Conservation (phyloP, 1,140 invertebrate species). For the Littorina saxatilis region DNA sequence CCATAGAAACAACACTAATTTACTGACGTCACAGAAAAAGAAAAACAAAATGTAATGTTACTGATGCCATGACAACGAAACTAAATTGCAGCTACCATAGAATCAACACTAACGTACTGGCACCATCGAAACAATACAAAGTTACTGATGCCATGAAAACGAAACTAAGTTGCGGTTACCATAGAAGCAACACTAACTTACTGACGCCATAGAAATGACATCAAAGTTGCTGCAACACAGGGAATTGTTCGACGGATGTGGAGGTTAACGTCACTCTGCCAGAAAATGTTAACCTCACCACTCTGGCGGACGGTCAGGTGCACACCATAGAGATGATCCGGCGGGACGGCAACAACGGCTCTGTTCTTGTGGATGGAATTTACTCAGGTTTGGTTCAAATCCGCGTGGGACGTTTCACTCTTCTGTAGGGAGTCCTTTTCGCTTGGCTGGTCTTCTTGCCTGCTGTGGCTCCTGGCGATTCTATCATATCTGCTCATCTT, state of each 20-base stretch:
- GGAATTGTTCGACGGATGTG: constrained; percentile 32
- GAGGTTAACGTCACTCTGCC: constrained; percentile 45
- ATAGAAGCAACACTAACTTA: no score
- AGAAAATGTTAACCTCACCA: constrained; percentile 50
- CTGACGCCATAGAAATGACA: no score
- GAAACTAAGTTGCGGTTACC: no score
- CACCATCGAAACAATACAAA: no score
- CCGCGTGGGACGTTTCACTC: background rate
- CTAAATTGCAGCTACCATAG: no score
- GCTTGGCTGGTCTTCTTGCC: background rate
- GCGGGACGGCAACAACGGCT: constrained; percentile 37
- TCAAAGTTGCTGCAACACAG: background rate
- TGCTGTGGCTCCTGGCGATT: background rate
- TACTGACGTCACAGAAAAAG: no score
- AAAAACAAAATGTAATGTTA: no score
- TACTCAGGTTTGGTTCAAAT: constrained; percentile 55
- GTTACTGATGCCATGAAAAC: no score
- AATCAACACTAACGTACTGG: no score
- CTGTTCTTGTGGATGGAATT: constrained; percentile 53
- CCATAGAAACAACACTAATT: no score
- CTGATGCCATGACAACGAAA: no score
- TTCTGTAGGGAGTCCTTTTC: background rate
- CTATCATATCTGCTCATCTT: background rate
- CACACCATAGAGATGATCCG: constrained; percentile 55
- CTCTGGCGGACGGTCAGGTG: constrained; percentile 54